Evolutionary conservation across 2,888 invertebrate genomes (phyloP).

Genomic region (Hyles lineata): DNA sequence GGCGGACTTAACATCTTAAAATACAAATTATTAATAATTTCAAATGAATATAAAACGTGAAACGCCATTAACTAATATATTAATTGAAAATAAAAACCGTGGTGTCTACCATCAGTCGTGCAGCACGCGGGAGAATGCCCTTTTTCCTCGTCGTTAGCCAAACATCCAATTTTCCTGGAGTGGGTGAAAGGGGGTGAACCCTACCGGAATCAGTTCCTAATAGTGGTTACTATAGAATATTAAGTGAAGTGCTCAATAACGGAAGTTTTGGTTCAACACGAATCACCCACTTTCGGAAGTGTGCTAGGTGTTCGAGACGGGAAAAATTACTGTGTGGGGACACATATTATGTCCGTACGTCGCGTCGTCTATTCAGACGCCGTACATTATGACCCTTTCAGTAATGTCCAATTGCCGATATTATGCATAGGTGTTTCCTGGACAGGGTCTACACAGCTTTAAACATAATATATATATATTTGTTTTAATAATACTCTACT

Average conservation of each 20-base stretch:
- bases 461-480: slow-evolving; percentile 20
- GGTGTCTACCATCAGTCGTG: slow-evolving; percentile 24
- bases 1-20: not conserved
- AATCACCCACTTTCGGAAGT: slow-evolving; percentile 16
- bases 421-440: not conserved
- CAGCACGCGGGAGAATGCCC: slow-evolving; percentile 22
- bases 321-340: not conserved
- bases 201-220: not conserved
- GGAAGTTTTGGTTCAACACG: not conserved
- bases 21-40: slow-evolving; percentile 1
- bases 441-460: slow-evolving; percentile 5
- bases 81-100: slow-evolving; percentile 19
- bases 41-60: not conserved
- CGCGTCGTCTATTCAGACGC: not conserved
- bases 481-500: slow-evolving; percentile 16
- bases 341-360: not conserved
- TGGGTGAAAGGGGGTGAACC: slow-evolving; percentile 15
- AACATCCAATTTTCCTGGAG: not conserved
- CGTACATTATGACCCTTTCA: not conserved
- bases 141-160: not conserved
- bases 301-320: not conserved
- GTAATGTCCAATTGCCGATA: not conserved
- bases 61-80: not conserved
- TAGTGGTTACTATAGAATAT: not conserved
- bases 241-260: not conserved